These are phyloP conservation scores for Machimus atricapillus DNA, from an alignment of 2,888 invertebrate genomes.

Conservation along the genomic window DNA sequence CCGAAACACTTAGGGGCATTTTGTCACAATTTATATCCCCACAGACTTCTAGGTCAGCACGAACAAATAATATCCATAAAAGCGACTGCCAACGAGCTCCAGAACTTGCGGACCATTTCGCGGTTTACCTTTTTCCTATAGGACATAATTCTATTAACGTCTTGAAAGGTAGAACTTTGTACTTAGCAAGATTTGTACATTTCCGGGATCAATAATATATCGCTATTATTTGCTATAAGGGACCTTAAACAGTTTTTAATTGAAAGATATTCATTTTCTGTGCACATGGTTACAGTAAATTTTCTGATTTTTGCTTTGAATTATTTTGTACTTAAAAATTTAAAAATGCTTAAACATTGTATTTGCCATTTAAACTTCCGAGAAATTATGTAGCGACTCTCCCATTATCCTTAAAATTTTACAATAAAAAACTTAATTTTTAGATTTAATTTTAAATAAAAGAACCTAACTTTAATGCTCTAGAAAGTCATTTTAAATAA, in stretches of 20 bases:
- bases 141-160: background rate
- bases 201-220: background rate
- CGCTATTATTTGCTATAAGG: background rate
- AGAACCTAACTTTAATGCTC: no score
- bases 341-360: no score
- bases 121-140: background rate
- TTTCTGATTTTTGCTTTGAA: background rate
- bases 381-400: no score
- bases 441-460: no score
- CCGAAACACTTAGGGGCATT: background rate
- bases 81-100: background rate
- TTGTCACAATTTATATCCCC: background rate
- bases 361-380: no score
- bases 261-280: background rate
- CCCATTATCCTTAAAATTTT: no score
- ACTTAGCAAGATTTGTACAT: background rate
- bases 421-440: no score
- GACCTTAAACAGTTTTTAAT: background rate
- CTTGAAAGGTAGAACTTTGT: background rate
- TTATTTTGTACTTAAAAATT: background rate
- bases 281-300: background rate
- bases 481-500: no score
- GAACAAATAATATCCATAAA: background rate
- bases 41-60: conserved; percentile 10
- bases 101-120: background rate